phyloP scores from a whole-genome alignment of 2,113 vertebrate species.

The Petrocephalus microphthalmus region DNA sequence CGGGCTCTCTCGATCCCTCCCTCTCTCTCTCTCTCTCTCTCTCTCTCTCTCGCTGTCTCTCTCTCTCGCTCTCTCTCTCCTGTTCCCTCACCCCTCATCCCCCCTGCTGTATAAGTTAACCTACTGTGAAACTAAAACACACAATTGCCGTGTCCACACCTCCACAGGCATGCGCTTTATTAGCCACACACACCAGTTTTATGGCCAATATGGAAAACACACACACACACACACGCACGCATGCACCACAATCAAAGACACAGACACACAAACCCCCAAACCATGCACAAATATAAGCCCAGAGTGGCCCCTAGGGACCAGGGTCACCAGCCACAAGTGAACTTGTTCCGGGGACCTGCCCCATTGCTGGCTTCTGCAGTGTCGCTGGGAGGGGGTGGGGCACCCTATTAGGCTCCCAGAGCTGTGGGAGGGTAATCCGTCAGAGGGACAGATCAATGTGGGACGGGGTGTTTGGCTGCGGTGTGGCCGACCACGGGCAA shows the following conservation, averaged over 20 bases:
- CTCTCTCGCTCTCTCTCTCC: slow-evolving; percentile 17
- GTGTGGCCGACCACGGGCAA: background rate
- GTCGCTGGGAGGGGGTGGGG: background rate
- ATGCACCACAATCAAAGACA: slow-evolving; percentile 9
- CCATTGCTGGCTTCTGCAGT: background rate
- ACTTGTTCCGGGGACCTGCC: background rate
- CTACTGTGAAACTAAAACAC: slow-evolving; percentile 42
- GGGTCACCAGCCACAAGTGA: background rate
- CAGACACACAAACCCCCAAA: background rate
- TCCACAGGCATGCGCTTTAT: slow-evolving; percentile 60
- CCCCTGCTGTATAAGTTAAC: slow-evolving; percentile 46
- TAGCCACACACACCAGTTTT: slow-evolving; percentile 31
- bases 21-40: slow-evolving; percentile 36
- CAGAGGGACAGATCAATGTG: background rate
- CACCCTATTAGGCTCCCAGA: background rate
- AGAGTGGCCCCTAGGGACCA: background rate
- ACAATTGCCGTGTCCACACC: slow-evolving; percentile 61
- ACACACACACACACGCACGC: slow-evolving; percentile 9
- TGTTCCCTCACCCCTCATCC: background rate
- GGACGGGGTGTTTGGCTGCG: background rate
- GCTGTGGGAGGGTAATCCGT: background rate
- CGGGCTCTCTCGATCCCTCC: background rate
- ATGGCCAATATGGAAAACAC: slow-evolving; percentile 28
- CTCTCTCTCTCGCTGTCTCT: slow-evolving; percentile 32
- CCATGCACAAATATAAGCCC: background rate